Evolutionary conservation across 2,888 invertebrate species (phyloP), one percentile per base, ranked within the genome.

Genomic region (Perithous albicinctus): DNA sequence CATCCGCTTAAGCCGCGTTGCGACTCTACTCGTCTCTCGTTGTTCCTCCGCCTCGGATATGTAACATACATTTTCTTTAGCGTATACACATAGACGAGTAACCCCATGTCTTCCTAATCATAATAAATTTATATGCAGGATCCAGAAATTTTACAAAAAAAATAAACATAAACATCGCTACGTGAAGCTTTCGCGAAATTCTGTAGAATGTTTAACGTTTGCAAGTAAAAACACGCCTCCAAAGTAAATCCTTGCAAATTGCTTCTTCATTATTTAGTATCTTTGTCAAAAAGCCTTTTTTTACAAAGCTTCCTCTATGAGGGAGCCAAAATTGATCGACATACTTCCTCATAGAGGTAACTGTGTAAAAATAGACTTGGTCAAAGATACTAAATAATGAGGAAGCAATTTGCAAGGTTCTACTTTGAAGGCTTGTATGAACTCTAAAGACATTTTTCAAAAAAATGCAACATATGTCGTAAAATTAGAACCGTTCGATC

Each of bases 1-100:
- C 51, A 51, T 48, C 20, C 35, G 35, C 35, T 67, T 51, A 67
- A 51, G 51, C 48, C 67, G 48, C 4, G 18, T 29, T 18, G 46
- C 26, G 46, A 46, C 15, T 46, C 32, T 12, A 46, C 66, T 32
- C 66, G 48, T 46, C 48, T 66, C 15, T 6, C 41, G 41, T 63
- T 63, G 41, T 32, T 66, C 26, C 48, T 48, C 29, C 32, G 4
- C 10, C 10, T 48, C 46, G 10, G 18, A 26, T 5, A 48, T 12
- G 18, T 10, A 66, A 66, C 32, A 8, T 29, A 46, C 10, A 26
- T 66, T 66, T 32, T 66, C 29, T 46, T 54, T 54, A 54, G 12
- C 29, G 26, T 29, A 29, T 26, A 54, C 29, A n/a, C n/a, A 29
- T 5, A 54, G n/a, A 7, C n/a, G 54, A n/a, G n/a, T 54, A 6